Evolutionary conservation across 1,140 invertebrate species (phyloP), one percentile per base, ranked within the genome.

Genomic region (Adoxophyes honmai): DNA sequence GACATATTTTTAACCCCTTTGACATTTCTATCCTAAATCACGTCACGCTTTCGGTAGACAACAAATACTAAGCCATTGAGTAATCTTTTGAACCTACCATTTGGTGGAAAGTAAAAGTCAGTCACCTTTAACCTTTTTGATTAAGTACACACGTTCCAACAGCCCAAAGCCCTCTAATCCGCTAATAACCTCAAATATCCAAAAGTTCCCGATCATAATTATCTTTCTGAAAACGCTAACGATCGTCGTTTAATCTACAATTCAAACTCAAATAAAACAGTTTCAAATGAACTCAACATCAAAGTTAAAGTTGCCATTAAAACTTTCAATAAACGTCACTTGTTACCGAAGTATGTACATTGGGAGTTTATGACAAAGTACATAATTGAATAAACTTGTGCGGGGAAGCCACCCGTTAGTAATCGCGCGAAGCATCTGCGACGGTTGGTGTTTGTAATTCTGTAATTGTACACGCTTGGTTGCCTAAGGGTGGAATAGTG

Each of bases 371-470:
- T 28, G n/a, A 48, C 42, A 21, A 48, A 48, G 42, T 28, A 48
- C 42, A 33, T 48, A 48, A 48, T 48, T 48, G 42, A 48, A 48
- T 16, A 48, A 48, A 48, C 42, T 48, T 48, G 42, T 48, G 21
- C 42, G 42, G 6, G n/a, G 21, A 48, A 48, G 18, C 42, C 18
- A 48, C 11, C 18, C 42, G 7, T 48, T 15, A 44, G 18, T 44
- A n/a, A 48, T 48, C 42, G 21, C 21, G n/a, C 18, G 42, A 3
- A 48, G 42, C 42, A 48, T 28, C 42, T 48, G 42, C 28, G 16
- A 48, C 42, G 42, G 18, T 21, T 48, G 18, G 21, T 48, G 42
- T 48, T 48, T 48, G 42, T 48, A 13, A 28, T 48, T 48, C 16
- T 9, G 18, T 48, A 48, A 48, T 48, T 48, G 21, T 48, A 5